These are phyloP conservation scores for Ctena decussata DNA, from an alignment of 2,888 invertebrate species.

Conservation along the genomic window DNA sequence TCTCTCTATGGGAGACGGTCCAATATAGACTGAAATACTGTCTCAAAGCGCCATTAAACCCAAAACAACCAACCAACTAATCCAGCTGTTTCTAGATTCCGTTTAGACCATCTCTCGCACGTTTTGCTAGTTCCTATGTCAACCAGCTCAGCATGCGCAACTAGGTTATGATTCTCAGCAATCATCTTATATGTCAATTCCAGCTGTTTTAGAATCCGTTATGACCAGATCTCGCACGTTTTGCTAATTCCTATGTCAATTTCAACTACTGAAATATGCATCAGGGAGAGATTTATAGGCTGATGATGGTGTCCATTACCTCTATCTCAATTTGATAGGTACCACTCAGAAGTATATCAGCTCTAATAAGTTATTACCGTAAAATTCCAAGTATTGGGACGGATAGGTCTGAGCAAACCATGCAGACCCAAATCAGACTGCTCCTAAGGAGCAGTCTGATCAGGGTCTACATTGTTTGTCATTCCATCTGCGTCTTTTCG, in stretches of 20 bases:
- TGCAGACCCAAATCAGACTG: no score
- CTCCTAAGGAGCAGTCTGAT: no score
- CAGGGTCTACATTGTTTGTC: no score
- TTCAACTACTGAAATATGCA: neutral
- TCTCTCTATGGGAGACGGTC: no score
- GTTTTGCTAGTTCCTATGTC: neutral
- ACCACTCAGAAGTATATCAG: neutral
- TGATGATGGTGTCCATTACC: slow-evolving; percentile 10
- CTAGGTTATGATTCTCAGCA: no score
- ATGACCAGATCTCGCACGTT: neutral
- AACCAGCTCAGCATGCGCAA: no score
- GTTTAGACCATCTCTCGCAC: neutral
- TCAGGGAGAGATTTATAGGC: neutral
- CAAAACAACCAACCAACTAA: no score
- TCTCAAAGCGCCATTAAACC: no score
- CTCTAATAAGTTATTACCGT: neutral
- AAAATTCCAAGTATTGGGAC: no score
- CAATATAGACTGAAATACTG: no score
- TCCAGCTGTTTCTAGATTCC: neutral
- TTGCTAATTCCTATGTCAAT: neutral
- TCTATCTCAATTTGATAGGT: neutral
- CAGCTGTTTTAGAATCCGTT: neutral
- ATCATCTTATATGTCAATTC: neutral
- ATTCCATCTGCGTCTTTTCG: no score
- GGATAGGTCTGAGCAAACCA: no score